Evolutionary conservation across 1,140 invertebrate species (phyloP), one percentile per base, ranked within the genome.

Genomic region (Sweltsa coloradensis): DNA sequence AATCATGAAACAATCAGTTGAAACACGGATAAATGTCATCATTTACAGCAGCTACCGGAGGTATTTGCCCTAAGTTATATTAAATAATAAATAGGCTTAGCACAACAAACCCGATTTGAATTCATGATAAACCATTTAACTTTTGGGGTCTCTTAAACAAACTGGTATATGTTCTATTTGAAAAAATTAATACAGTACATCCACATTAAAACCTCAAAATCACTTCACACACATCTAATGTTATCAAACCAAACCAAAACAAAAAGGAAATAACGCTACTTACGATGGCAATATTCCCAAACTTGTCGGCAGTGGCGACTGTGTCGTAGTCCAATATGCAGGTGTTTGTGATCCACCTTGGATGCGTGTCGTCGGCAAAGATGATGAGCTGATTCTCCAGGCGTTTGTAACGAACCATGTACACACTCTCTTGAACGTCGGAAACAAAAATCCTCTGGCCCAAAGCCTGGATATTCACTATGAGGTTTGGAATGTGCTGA

Each of bases 341-440:
- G 0, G 86, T 86, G 24, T 85, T 83, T 0, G 94, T 97, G 2
- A 98, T 82, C 89, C 91, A 99, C 41, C 95, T 72, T 0, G 96
- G 96, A 69, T 90, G 86, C 0, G 92, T 97, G 58, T 99, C 96
- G 66, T 99, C 96, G 3, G 94, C 91, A 68, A 99, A 99, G 34
- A 99, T 89, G 26, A 98, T 93, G 29, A 99, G 69, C 58, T 97
- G 94, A 70, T 99, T 99, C 62, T 98, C 96, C 49, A 85, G 77
- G 25, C 91, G 75, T 61, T 93, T 94, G 66, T 99, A 99, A 25
- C 92, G 79, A 0, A 99, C 76, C 62, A 94, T 97, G 61, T 94
- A 95, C 11, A 99, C 85, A 24, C 92, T 96, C 62, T 99, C 96
- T 64, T 99, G 94, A 0, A 97, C 84, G 66, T 99, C 97, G 0